Evolutionary conservation across 2,888 invertebrate species (phyloP), one percentile per base, ranked within the genome.

Genomic region (Eremobia ochroleuca): DNA sequence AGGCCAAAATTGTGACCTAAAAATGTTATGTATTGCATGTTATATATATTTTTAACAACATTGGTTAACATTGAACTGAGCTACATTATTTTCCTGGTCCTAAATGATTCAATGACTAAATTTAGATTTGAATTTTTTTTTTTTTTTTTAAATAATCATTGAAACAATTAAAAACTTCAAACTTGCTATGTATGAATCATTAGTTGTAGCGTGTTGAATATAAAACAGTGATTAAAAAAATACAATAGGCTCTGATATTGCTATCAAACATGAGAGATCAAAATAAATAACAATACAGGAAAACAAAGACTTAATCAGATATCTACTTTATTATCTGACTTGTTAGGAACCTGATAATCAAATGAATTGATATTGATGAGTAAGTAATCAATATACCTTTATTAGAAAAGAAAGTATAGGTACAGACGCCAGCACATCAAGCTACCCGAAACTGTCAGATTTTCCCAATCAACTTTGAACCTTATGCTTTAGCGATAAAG

Each of bases 1-100:
- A 94, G 94, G 94, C 89, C 92, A 74, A 68, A 67, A 28, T 37
- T 61, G 2, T 83, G 77, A 77, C 87, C 85, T 85, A 82, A 66
- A 73, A 83, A 76, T 68, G 21, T 89, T 46, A 70, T n/a, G 25
- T 13, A 4, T 31, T 61, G n/a, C 0, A 25, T 49, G 11, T 64
- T 3, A 34, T 55, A n/a, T n/a, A n/a, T 46, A 59, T 76, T 68
- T 61, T 46, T 31, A 43, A 52, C 11, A 52, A 34, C 21, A 55
- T 69, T 43, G 15, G 31, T 37, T 58, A 58, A 65, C 8, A 15
- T 55, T 81, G n/a, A 73, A 46, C 31, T 58, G 8, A 13, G 21
- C 4, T 37, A 37, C 15, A 40, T 46, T 82, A 34, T 82, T 79
- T 68, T 68, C 40, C 40, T 52, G 49, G 11, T 67, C 4, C 34